Evolutionary conservation across 2,888 invertebrate species (phyloP), one percentile per base, ranked within the genome.

Genomic region (Abrostola triplasia): DNA sequence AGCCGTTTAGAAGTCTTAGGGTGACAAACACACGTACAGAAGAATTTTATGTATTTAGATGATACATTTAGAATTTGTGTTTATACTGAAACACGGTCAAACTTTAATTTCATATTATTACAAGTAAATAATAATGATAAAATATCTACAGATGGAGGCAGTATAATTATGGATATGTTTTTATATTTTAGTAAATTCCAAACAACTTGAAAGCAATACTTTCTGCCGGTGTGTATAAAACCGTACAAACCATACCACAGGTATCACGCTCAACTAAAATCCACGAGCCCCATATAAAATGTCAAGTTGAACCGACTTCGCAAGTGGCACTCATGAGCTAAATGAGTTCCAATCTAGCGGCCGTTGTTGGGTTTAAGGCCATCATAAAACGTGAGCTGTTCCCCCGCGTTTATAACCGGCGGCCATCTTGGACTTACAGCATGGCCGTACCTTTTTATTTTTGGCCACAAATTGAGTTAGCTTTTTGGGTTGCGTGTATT

Each of bases 271-370:
- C 48, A 55, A 44, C 62, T 61, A 67, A 66, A 71, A 55, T 54
- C 51, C 59, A 63, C 64, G 59, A 57, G 67, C 58, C 38, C 41
- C 59, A 73, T 65, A 80, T 75, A 72, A 68, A 71, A 74, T 67
- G 74, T 79, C 64, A 73, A 67, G 71, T 67, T 73, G 57, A 55
- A 67, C 67, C 49, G 37, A 55, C 54, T 58, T 40, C 36, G 60
- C 66, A 76, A 83, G 77, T 73, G 81, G 83, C 80, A 79, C 88
- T 90, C 83, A 81, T 83, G 84, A 84, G 79, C 85, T 86, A 86
- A 88, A 89, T 86, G 89, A 88, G 87, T 86, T 89, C 85, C 87
- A 89, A 89, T 90, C 87, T 84, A 83, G 83, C 80, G 74, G 71
- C 80, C 79, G 88, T 88, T 90, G 87, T 89, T 85, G 84, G 79